Evolutionary conservation across 2,888 invertebrate genomes (phyloP).

Genomic region (Physocephala rufipes): DNA sequence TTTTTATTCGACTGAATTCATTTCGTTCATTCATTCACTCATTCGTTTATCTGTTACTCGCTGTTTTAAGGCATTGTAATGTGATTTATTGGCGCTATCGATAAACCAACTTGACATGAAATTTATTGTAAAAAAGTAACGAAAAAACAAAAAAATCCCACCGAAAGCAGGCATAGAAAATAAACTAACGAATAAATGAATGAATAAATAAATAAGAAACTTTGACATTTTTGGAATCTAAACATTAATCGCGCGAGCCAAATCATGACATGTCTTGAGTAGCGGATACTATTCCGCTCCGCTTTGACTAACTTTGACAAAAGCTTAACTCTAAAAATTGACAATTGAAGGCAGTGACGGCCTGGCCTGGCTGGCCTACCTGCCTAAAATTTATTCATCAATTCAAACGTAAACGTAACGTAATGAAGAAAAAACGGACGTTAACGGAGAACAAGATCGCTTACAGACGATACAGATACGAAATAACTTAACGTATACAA

Average conservation of each 20-base stretch:
- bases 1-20: no score
- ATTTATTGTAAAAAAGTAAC: constrained; percentile 58
- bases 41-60: background rate
- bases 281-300: background rate
- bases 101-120: constrained; percentile 57
- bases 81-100: constrained; percentile 57
- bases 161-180: no score
- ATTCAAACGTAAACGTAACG: constrained; percentile 26
- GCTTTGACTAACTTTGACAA: constrained; percentile 29
- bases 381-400: constrained; percentile 46
- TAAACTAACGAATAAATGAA: constrained; percentile 6
- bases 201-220: constrained; percentile 27
- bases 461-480: constrained; percentile 29
- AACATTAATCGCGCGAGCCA: constrained; percentile 34
- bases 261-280: constrained; percentile 7
- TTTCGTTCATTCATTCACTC: background rate
- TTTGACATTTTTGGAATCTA: constrained; percentile 26
- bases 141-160: constrained; percentile 46
- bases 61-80: constrained; percentile 20
- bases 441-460: constrained; percentile 27
- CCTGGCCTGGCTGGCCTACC: no score
- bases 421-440: background rate
- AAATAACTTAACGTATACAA: constrained; percentile 5
- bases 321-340: constrained; percentile 25
- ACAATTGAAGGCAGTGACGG: constrained; percentile 28